Base-by-base conservation (phyloP, 2,888 invertebrate genomes). In the Drosophila ochracea region DNA sequence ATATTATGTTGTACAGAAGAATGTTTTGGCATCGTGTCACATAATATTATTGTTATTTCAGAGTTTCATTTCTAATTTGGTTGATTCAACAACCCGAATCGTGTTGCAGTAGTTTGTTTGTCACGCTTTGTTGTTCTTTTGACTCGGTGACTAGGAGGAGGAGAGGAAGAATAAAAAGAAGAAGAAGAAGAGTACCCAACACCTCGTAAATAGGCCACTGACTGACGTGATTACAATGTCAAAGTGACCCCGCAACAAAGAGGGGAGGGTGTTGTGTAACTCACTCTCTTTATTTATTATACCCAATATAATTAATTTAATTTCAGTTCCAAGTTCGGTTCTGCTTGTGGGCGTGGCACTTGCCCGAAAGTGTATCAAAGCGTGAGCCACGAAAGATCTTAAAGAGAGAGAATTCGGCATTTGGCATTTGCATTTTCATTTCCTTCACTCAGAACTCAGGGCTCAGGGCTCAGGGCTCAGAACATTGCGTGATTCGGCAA, bases 211-310 rank as follows among this genome's bases (percentile, higher is more conserved):
- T 86, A 78, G 87, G 87, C 82, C 89, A 84, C 68, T 71, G 77
- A 65, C 84, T 66, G 75, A 84, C 84, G 84, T 83, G 87, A 84
- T 84, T 87, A 80, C 80, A 89, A 81, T 87, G 75, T 84, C 88
- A 89, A 87, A 81, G 57, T 60, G 62, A 61, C 54, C 72, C 59
- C 49, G 57, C 54, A 54, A 72, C 3, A 55, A 4, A 25, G 55
- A 28, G 67, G 61, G 64, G 65, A 41, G 73, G 54, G 72, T 57
- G 77, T 75, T 82, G 79, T 71, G 73, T 76, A 78, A 78, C 76
- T 73, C 74, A 78, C 76, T 75, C 75, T 74, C 70, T 84, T 81
- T 87, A 84, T 87, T 84, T 89, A 89, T 83, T 82, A 76, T 76
- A 50, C 55, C 65, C 69, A 78, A 89, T 73, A 80, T 89, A 84